Percentiles rank a stretch among this genome's conserved stretches.
phyloP scores from a whole-genome alignment of 2,113 vertebrate genomes.

The Calcarius ornatus region DNA sequence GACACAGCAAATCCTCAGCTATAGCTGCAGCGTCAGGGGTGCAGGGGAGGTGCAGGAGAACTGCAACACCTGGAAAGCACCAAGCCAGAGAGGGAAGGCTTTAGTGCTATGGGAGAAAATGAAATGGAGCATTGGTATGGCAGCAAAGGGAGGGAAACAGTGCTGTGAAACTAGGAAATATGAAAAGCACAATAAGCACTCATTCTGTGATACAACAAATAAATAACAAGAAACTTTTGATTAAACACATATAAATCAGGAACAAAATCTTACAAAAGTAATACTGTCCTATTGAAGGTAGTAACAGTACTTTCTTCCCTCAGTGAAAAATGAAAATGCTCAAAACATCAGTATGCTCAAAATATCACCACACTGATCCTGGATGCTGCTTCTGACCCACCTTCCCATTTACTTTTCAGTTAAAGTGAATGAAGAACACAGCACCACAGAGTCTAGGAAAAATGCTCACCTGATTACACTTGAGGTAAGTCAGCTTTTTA shows the following conservation, averaged over 20 bases:
- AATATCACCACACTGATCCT: neutral
- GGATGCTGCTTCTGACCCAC: neutral
- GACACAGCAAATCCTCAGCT: neutral
- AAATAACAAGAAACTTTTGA: neutral
- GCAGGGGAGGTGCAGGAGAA: neutral
- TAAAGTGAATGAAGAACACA: neutral
- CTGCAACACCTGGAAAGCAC: neutral
- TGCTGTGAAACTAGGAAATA: neutral
- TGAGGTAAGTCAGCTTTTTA: neutral
- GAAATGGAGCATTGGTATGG: fast-evolving
- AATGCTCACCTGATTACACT: neutral
- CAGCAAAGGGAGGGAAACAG: neutral
- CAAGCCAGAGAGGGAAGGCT: neutral
- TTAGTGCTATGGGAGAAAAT: neutral
- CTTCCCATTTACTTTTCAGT: neutral
- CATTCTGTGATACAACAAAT: neutral
- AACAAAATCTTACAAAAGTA: neutral
- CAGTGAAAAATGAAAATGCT: neutral
- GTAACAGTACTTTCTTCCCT: neutral
- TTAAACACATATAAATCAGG: neutral
- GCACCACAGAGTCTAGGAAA: neutral
- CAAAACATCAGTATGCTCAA: neutral
- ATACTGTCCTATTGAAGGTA: neutral
- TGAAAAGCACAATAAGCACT: neutral
- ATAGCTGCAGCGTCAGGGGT: neutral